Evolutionary conservation across 2,888 invertebrate genomes (phyloP).

Genomic region (Melinopterus prodromus): DNA sequence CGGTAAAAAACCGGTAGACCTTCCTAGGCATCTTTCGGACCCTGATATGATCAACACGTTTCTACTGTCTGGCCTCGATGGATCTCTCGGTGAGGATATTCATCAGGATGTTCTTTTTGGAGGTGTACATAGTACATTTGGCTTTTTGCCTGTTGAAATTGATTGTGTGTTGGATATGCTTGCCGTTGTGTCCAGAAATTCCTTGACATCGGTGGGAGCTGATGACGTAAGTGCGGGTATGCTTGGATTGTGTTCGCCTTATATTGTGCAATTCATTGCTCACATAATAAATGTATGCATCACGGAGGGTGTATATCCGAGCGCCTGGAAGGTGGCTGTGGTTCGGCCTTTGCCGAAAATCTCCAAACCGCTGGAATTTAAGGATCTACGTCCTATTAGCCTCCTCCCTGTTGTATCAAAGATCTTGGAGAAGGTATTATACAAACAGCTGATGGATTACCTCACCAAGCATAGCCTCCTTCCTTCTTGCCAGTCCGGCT

Average conservation of each 20-base stretch:
- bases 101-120: too few species aligned
- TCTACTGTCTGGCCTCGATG: too few species aligned
- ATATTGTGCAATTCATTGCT: background rate
- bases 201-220: too few species aligned
- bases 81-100: too few species aligned
- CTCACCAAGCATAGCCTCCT: background rate
- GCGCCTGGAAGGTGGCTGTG: background rate
- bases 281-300: background rate
- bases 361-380: background rate
- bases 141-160: too few species aligned
- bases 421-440: background rate
- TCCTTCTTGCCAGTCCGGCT: conserved; percentile 6
- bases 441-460: background rate
- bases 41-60: too few species aligned
- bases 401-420: background rate
- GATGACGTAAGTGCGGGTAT: background rate
- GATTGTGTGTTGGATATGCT: too few species aligned
- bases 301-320: too few species aligned
- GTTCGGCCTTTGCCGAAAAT: background rate
- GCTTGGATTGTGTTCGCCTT: conserved; percentile 9
- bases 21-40: too few species aligned
- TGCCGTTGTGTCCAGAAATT: too few species aligned
- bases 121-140: too few species aligned
- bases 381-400: conserved; percentile 7
- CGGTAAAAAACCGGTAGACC: too few species aligned